Percentiles rank a stretch among this genome's conserved stretches.
Evolutionary conservation across 2,113 vertebrate species (phyloP).

Genomic region (Dolichallabes microphthalmus): DNA sequence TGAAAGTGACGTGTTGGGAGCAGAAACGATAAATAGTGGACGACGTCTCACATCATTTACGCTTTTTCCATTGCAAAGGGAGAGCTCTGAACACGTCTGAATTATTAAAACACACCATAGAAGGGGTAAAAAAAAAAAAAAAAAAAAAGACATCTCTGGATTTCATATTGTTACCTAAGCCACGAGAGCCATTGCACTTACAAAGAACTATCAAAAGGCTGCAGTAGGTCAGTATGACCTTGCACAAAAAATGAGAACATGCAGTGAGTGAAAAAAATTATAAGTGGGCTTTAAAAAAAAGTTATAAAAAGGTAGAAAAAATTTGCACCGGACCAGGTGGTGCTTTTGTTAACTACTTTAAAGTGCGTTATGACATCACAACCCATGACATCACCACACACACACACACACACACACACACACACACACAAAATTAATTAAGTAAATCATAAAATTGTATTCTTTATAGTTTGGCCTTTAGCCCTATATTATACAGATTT

Average conservation of each 20-base stretch:
- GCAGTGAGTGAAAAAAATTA: not conserved
- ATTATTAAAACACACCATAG: conserved; percentile 39
- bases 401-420: too few relatives aligned
- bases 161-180: conserved; percentile 49
- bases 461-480: not conserved
- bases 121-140: conserved; percentile 26
- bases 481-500: not conserved
- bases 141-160: conserved; percentile 26
- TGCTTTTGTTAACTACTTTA: not conserved
- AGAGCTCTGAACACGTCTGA: conserved; percentile 36
- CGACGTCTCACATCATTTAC: conserved; percentile 26
- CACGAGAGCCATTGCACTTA: conserved; percentile 13
- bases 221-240: conserved; percentile 30
- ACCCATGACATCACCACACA: not conserved
- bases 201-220: conserved; percentile 18
- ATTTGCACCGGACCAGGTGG: too few relatives aligned
- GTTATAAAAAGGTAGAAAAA: not conserved
- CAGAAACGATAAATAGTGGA: conserved; percentile 16
- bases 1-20: conserved; percentile 31
- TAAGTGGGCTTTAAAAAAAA: not conserved
- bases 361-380: not conserved
- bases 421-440: not conserved
- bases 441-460: not conserved
- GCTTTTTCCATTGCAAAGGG: conserved; percentile 24
- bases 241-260: conserved; percentile 2